Evolutionary conservation across 2,888 invertebrate species (phyloP), one percentile per base, ranked within the genome.

Genomic region (Limnephilus marmoratus): DNA sequence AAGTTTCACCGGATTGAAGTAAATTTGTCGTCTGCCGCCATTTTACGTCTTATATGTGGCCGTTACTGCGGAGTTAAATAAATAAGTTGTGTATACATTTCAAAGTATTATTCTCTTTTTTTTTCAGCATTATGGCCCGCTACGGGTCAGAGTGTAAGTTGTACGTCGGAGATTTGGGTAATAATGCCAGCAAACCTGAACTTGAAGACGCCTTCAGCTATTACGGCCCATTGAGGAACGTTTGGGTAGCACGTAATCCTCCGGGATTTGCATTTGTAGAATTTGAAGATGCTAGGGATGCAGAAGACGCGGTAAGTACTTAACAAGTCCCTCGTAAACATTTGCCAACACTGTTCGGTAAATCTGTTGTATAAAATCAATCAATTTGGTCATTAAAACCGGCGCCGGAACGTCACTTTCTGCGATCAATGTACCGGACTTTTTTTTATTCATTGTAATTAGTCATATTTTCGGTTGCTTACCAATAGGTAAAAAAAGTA

Each of bases 241-340:
- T 99, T 86, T 99, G 99, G 99, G 99, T 99, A n/a, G 99, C 99
- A 0, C 97, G 99, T 94, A 99, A 99, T 95, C 99, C 98, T 24
- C 99, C 99, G 92, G 99, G 99, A 90, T 99, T 99, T 95, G 99
- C 99, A 12, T 99, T 99, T 95, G 98, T 99, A 2, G 99, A 99
- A 95, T 99, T 98, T 95, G 99, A 99, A 96, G 99, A 99, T 95
- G 97, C 98, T 11, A 96, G 98, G 94, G 99, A 99, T 95, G 99
- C 99, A 15, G 98, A 98, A 94, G 99, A 99, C 95, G 98, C 99
- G 45, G 98, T 99, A 93, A 96, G 97, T 90, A 37, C 37, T 83
- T 83, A 83, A n/a, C 4, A 68, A 68, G 24, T 68, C 68, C 9
- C 24, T 1, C 24, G 9, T n/a, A 68, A 68, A 68, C 68, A n/a